Percentiles rank a stretch among this genome's conserved stretches.
Conservation (phyloP, 2,113 vertebrate species). For the Callopanchax toddi region DNA sequence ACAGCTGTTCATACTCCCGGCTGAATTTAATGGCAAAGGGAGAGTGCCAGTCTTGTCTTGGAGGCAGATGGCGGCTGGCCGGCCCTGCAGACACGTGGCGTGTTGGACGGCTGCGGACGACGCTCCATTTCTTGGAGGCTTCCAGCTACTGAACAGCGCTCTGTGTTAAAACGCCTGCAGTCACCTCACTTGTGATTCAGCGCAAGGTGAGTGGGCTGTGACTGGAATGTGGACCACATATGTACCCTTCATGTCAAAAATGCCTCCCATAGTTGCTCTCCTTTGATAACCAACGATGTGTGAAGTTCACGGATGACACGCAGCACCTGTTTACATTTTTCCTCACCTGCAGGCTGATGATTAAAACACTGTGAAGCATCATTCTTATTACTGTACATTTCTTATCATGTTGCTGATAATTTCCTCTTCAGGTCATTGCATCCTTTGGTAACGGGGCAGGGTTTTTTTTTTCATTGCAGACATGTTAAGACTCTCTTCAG, state of each 20-base stretch:
- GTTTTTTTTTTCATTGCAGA: no score
- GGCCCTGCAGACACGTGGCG: conserved; percentile 70
- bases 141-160: conserved; percentile 19
- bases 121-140: conserved; percentile 34
- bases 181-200: conserved; percentile 40
- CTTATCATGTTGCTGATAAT: conserved; percentile 33
- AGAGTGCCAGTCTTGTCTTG: conserved; percentile 66
- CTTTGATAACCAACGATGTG: conserved; percentile 65
- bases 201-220: conserved; percentile 33
- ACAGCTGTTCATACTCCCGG: conserved; percentile 71
- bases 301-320: conserved; percentile 38
- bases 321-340: conserved; percentile 67
- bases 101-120: conserved; percentile 42
- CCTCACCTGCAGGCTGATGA: conserved; percentile 40
- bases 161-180: conserved; percentile 22
- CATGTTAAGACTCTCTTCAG: conserved; percentile 44
- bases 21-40: conserved; percentile 60
- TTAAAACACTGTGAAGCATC: conserved; percentile 23
- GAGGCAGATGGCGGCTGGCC: conserved; percentile 72
- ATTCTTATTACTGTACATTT: not conserved
- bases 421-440: no score
- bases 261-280: conserved; percentile 57
- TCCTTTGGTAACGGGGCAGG: no score
- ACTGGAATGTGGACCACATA: conserved; percentile 63
- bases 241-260: conserved; percentile 47